Evolutionary conservation across 2,888 invertebrate species (phyloP), one percentile per base, ranked within the genome.

Genomic region (Theretra japonica): DNA sequence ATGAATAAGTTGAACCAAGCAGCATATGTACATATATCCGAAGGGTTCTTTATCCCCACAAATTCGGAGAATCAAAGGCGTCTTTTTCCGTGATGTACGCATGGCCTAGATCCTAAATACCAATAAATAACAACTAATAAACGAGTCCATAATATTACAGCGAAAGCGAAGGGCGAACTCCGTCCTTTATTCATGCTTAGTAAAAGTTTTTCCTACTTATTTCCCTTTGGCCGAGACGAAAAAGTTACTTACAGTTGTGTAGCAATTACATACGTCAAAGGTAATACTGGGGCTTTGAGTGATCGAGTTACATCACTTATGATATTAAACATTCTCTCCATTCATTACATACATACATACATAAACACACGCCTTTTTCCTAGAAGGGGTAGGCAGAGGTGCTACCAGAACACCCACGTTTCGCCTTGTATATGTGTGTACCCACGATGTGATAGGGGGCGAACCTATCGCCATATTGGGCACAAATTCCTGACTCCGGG

Each of bases 141-240:
- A 80, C 76, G 79, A 80, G 79, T 76, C 81, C 62, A 76, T 74
- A 76, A 77, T 69, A 80, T 71, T 73, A 75, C 72, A 77, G 75
- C 73, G 70, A 77, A 74, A 77, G 74, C 72, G 72, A 73, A 69
- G 48, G 65, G 69, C 72, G 77, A 80, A 79, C 75, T 82, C 77
- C 70, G 80, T 80, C 76, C 80, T 82, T 84, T 82, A 83, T 86
- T 83, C 82, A 82, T 84, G 81, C 82, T 83, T 82, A 82, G 76
- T 71, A 72, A 79, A 85, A 86, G 79, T 87, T 87, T 76, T 70
- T 69, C 76, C 74, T 82, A 85, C 82, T 83, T 87, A 83, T 85
- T 83, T 82, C 82, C 82, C 82, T 83, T 86, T 83, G 77, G 80
- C 80, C 77, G 77, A 76, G 77, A 77, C 75, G 77, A 71, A 77